Evolutionary conservation across 2,888 invertebrate genomes (phyloP).

Genomic region (Lutraria lutraria): DNA sequence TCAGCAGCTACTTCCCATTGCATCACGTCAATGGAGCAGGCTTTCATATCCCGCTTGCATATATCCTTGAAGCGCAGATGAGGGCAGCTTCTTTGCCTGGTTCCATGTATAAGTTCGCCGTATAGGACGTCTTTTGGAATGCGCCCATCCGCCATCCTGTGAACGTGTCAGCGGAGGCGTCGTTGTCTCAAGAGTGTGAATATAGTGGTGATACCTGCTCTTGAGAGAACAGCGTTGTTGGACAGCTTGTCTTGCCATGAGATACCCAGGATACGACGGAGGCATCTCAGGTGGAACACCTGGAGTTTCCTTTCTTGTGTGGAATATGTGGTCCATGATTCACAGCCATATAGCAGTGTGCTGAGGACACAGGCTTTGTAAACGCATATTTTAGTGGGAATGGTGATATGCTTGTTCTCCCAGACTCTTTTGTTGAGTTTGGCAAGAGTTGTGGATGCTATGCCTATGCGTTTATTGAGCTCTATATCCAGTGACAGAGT

Average conservation of each 20-base stretch:
- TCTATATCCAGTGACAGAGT: constrained; percentile 30
- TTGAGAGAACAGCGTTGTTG: not conserved
- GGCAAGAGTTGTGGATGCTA: constrained; percentile 31
- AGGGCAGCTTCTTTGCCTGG: not conserved
- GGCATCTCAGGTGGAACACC: constrained; percentile 24
- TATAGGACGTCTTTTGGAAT: constrained; percentile 1
- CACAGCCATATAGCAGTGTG: constrained; percentile 44
- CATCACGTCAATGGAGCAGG: no score
- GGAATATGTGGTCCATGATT: constrained; percentile 13
- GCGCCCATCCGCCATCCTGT: not conserved
- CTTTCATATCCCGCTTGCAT: no score
- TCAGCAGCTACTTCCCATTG: no score
- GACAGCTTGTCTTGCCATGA: not conserved
- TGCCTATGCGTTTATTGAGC: constrained; percentile 42
- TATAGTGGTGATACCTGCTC: not conserved
- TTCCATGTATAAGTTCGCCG: not conserved
- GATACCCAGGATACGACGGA: not conserved
- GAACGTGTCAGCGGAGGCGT: not conserved
- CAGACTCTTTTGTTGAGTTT: constrained; percentile 32
- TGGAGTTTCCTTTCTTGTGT: not conserved
- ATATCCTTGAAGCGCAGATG: no score
- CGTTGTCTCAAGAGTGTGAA: not conserved
- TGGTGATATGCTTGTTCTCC: constrained; percentile 19
- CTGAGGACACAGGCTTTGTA: constrained; percentile 36
- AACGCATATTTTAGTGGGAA: constrained; percentile 27